Evolutionary conservation across 2,113 vertebrate genomes (phyloP), one percentile per base, ranked within the genome.

Genomic region (Ceyx margarethae): DNA sequence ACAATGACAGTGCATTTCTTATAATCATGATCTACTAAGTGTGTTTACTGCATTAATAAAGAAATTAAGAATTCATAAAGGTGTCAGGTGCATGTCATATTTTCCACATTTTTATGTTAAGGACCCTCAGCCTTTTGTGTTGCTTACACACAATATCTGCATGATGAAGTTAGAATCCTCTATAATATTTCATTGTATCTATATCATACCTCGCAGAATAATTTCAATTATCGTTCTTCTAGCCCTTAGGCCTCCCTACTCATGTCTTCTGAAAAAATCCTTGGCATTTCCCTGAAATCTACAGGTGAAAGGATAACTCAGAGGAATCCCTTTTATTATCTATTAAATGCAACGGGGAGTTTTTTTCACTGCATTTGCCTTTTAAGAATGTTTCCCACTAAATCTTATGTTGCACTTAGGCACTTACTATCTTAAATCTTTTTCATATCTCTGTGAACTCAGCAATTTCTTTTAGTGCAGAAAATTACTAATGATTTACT

Each of bases 401-500:
- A 81, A 67, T 82, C 89, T 85, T 85, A 42, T 45, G 75, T 92
- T 96, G 53, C 74, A 86, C 81, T 91, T 92, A 87, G 76, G 42
- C 67, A 85, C 48, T 91, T 92, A 81, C 7, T 66, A 87, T 94
- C 93, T 94, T 96, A 94, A 95, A 96, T 92, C 92, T 93, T 93
- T 92, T 53, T 65, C 88, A 92, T 26, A 73, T 80, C 66, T 89
- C 58, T 88, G 89, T 90, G 90, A 96, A 96, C 91, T 95, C 91
- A 95, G 77, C 81, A 94, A 75, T 96, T 93, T 94, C 85, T 95
- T 64, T 84, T 79, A 82, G 60, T 65, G 54, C 28, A 93, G 79
- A 95, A 93, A 95, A 95, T 93, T 95, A 74, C 56, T 81, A 92
- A 93, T 88, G 77, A 91, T 95, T 96, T 96, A 93, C 90, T 95